phyloP scores from a whole-genome alignment of 2,113 vertebrate species.

The Perognathus longimembris region DNA sequence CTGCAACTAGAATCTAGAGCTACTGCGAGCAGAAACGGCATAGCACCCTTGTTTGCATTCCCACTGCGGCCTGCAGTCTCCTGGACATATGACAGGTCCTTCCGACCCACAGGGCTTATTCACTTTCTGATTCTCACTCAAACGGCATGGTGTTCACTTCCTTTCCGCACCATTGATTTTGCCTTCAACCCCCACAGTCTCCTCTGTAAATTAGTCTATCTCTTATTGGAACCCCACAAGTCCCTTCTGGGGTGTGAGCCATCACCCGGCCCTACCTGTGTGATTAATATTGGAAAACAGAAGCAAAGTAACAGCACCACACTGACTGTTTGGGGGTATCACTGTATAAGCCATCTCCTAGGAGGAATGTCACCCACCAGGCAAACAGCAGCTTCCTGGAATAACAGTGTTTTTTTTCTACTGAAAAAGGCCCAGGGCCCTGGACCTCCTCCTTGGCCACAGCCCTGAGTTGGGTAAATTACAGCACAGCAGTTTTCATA shows the following conservation, averaged over 20 bases:
- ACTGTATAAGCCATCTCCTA: conserved; percentile 50
- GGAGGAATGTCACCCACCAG: not conserved
- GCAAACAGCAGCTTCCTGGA: not conserved
- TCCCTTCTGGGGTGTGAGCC: conserved; percentile 22
- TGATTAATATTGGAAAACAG: conserved; percentile 59
- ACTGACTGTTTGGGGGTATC: conserved; percentile 57
- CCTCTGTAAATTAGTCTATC: not conserved
- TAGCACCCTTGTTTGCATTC: not conserved
- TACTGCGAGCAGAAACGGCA: not conserved
- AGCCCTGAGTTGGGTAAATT: not conserved
- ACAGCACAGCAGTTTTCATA: not conserved
- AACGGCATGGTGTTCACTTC: not conserved
- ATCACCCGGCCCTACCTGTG: not conserved
- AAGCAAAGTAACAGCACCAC: not conserved
- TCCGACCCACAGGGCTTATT: not conserved
- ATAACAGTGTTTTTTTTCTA: conserved; percentile 38
- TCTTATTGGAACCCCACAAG: not conserved
- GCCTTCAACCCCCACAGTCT: not conserved
- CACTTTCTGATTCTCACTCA: not conserved
- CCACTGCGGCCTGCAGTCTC: not conserved
- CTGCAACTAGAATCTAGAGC: not conserved
- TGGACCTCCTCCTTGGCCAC: conserved; percentile 5
- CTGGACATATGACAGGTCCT: not conserved
- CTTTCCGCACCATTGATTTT: conserved; percentile 5
- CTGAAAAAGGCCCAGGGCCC: not conserved